phyloP scores from a whole-genome alignment of 2,113 vertebrate genomes.

The Xiphophorus maculatus region DNA sequence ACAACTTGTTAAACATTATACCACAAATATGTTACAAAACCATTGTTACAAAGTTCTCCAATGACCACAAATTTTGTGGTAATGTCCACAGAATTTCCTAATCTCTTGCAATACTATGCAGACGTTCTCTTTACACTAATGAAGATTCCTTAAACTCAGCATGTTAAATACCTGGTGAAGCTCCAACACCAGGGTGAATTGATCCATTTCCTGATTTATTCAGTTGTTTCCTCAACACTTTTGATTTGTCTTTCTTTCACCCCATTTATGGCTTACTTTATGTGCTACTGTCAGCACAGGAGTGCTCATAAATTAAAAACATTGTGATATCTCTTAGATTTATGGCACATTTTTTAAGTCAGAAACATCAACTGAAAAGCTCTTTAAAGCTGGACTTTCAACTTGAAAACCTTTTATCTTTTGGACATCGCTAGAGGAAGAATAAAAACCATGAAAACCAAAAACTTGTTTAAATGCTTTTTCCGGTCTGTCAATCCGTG shows the following conservation, averaged over 20 bases:
- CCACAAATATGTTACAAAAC: too few relatives aligned
- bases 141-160: too few relatives aligned
- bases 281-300: background rate
- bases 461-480: background rate
- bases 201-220: too few relatives aligned
- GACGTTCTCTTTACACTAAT: too few relatives aligned
- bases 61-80: too few relatives aligned
- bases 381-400: background rate
- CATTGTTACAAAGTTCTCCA: too few relatives aligned
- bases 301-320: background rate
- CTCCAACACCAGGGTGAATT: too few relatives aligned
- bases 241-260: background rate
- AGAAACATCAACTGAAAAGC: background rate
- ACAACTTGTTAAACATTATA: too few relatives aligned
- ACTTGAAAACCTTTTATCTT: background rate
- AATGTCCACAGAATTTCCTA: too few relatives aligned
- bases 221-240: background rate
- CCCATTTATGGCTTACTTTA: background rate
- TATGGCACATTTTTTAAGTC: background rate
- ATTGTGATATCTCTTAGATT: background rate
- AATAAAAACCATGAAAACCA: background rate
- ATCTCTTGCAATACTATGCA: too few relatives aligned
- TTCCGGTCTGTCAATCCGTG: background rate
- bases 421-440: background rate
- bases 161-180: too few relatives aligned